phyloP scores from a whole-genome alignment of 1,140 invertebrate genomes.

The Pogonomyrmex barbatus region DNA sequence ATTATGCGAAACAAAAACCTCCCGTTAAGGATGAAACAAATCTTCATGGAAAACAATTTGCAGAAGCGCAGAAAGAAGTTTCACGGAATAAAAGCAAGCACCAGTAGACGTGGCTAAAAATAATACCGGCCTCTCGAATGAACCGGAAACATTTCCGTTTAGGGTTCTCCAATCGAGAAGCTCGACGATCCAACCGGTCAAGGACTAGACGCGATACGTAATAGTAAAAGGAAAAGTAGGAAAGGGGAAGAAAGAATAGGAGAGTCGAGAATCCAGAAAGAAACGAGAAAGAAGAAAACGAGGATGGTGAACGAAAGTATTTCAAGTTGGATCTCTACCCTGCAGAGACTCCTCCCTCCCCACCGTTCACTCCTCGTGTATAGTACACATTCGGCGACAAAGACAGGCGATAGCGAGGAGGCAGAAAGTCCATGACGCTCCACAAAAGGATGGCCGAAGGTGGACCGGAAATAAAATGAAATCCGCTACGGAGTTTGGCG shows the following conservation, averaged over 20 bases:
- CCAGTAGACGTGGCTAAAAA: conserved; percentile 27
- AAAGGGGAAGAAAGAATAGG: neutral
- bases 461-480: conserved; percentile 75
- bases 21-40: conserved; percentile 28
- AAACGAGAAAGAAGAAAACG: neutral
- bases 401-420: conserved; percentile 39
- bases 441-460: conserved; percentile 72
- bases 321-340: conserved; percentile 69
- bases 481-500: conserved; percentile 58
- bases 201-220: conserved; percentile 53
- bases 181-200: conserved; percentile 43
- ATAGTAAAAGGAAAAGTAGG: conserved; percentile 17
- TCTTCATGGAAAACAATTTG: conserved; percentile 68
- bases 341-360: conserved; percentile 24
- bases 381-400: conserved; percentile 68
- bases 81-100: conserved; percentile 52
- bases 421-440: conserved; percentile 63
- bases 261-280: neutral
- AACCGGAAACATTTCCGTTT: conserved; percentile 72
- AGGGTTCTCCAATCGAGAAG: conserved; percentile 58
- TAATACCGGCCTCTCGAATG: conserved; percentile 62
- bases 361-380: conserved; percentile 49
- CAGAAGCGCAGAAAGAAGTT: conserved; percentile 26
- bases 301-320: conserved; percentile 64
- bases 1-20: conserved; percentile 42